Evolutionary conservation across 2,888 invertebrate species (phyloP), one percentile per base, ranked within the genome.

Genomic region (Hedya salicella): DNA sequence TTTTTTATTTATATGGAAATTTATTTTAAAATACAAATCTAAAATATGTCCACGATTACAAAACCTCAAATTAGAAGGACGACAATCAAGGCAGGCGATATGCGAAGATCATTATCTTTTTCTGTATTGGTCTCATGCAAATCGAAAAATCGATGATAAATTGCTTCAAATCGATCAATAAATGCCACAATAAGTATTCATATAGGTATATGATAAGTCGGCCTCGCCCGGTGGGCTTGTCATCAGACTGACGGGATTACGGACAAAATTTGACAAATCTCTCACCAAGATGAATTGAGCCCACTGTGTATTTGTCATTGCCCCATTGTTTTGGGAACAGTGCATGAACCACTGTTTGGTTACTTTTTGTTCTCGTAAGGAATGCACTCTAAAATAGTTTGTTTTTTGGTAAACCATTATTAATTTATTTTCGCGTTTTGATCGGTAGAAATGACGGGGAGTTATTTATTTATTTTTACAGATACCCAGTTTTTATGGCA

Each of bases 251-350:
- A 62, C 61, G 56, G 57, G 63, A 77, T 80, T 81, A 80, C 78
- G 71, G 76, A 81, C 82, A 77, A 76, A 73, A 75, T 78, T 82
- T 88, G 87, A 87, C 87, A 86, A 87, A 87, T 87, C 74, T 80
- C 71, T 70, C 72, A 75, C 78, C 70, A 69, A 54, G 85, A 86
- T 82, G 82, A 83, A 86, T 84, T 68, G 77, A 71, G 67, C 57
- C 68, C 67, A 68, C 69, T 69, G 71, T 72, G 70, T 73, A 73
- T 76, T 77, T 79, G 77, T 80, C 78, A 76, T 57, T 71, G 68
- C 71, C 67, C 69, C 53, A 75, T 78, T 78, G 77, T 79, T 71
- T 76, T 60, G 56, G 48, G 49, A 21, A 25, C 61, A 36, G 19
- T 50, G 61, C 50, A 61, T 16, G 52, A 25, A 46, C 46, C 46